Evolutionary conservation across 2,888 invertebrate species (phyloP), one percentile per base, ranked within the genome.

Genomic region (Acleris cristana): DNA sequence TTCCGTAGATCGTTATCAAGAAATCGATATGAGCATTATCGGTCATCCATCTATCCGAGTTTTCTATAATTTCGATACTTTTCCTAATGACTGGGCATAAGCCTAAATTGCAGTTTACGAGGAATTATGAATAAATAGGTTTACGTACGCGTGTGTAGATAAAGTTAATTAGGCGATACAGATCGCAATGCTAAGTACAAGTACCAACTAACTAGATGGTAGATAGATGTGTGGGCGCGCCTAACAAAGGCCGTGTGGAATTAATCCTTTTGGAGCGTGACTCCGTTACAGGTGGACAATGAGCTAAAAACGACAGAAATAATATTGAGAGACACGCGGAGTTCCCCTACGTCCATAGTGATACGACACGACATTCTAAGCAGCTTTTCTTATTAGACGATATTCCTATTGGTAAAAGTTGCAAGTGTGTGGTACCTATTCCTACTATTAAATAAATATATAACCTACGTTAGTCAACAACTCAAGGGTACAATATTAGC

Each of bases 231-330:
- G 34, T 64, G 67, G 72, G 71, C 73, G 71, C 73, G 69, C 66
- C 56, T 56, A 83, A 81, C 82, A 83, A 82, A 77, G 81, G 77
- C 73, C 70, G 74, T 72, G 70, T 82, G 80, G 79, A 88, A 91
- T 92, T 90, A 90, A 90, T 88, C 83, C 91, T 92, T 88, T 88
- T 90, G 89, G 90, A 91, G 88, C 91, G 92, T 92, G 90, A 91
- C 90, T 88, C 79, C 79, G 85, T 88, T 87, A 85, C 86, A 78
- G 73, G 81, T 77, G 88, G 84, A 92, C 90, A 92, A 92, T 92
- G 85, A 81, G 86, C 86, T 91, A 88, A 91, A 90, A 90, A 90
- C 89, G 89, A 81, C 86, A 87, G 89, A 87, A 88, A 91, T 90
- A 86, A 90, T 90, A 91, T 89, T 90, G 88, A 87, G 92, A 92